These are phyloP conservation scores for Hirtodrosophila histrioides DNA, from an alignment of 2,888 invertebrate genomes.

Conservation along the genomic window DNA sequence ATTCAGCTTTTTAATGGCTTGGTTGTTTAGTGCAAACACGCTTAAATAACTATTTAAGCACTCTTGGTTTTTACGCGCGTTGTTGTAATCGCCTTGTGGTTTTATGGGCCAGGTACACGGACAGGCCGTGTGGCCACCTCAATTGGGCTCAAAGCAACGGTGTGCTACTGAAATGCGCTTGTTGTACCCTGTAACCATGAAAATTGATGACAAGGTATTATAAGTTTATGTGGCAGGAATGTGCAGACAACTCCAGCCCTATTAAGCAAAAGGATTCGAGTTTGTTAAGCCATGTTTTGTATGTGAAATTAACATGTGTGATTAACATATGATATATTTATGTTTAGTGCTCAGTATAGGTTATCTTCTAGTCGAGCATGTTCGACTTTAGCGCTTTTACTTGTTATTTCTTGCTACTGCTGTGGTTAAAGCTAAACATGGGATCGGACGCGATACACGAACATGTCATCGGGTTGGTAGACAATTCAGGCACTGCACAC, in stretches of 20 bases:
- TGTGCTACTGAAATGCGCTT: slow-evolving; percentile 27
- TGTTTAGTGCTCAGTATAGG: neutral
- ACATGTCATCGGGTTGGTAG: slow-evolving; percentile 45
- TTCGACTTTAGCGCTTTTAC: neutral
- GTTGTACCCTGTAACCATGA: neutral
- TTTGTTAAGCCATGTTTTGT: no score
- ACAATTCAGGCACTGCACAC: slow-evolving; percentile 36
- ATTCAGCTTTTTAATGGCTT: neutral
- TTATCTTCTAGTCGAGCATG: neutral
- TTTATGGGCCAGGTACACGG: slow-evolving; percentile 44
- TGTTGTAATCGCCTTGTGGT: slow-evolving; percentile 45
- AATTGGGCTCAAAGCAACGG: slow-evolving; percentile 37
- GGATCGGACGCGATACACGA: slow-evolving; percentile 46
- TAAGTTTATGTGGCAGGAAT: no score
- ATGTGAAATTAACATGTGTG: no score
- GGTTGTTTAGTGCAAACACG: slow-evolving; percentile 9
- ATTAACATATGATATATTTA: no score
- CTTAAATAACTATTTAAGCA: neutral
- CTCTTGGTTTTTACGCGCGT: slow-evolving; percentile 23
- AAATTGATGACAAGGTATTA: no score
- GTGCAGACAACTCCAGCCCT: no score
- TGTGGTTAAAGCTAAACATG: slow-evolving; percentile 49
- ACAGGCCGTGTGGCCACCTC: slow-evolving; percentile 38
- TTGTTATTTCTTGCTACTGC: slow-evolving; percentile 19
- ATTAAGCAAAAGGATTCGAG: no score